Evolutionary conservation across 2,888 invertebrate species (phyloP).

Genomic region (Cheilosia vernalis): DNA sequence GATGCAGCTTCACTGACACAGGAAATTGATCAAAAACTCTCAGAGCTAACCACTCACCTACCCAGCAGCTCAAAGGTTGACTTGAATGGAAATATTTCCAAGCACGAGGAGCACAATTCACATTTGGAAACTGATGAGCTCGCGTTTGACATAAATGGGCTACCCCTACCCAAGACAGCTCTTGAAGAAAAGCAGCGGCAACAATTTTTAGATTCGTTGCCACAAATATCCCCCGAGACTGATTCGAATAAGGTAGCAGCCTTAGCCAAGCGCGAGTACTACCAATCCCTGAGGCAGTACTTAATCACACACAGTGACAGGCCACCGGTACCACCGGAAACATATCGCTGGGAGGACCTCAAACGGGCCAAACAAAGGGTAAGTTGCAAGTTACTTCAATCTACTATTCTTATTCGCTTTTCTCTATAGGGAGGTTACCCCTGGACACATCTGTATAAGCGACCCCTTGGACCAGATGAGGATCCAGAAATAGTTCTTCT

Average conservation of each 20-base stretch:
- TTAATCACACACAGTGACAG: conserved; percentile 80
- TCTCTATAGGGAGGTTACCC: conserved; percentile 88
- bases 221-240: conserved; percentile 79
- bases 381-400: conserved; percentile 63
- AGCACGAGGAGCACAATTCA: not conserved
- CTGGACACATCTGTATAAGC: conserved; percentile 91
- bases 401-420: not conserved
- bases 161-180: conserved; percentile 80
- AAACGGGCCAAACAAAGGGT: conserved; percentile 86
- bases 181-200: conserved; percentile 81
- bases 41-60: conserved; percentile 53
- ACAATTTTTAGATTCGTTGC: conserved; percentile 81
- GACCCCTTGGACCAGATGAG: conserved; percentile 84
- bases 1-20: conserved; percentile 56
- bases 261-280: conserved; percentile 82
- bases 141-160: conserved; percentile 76
- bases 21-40: conserved; percentile 64
- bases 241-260: conserved; percentile 80
- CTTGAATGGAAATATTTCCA: conserved; percentile 60
- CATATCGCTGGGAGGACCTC: conserved; percentile 93
- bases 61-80: conserved; percentile 38
- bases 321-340: conserved; percentile 89
- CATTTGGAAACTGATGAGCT: not conserved
- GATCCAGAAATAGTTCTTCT: conserved; percentile 83
- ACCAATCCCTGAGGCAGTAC: conserved; percentile 82